Evolutionary conservation across 2,888 invertebrate genomes (phyloP).

Genomic region (Gari tellinella): DNA sequence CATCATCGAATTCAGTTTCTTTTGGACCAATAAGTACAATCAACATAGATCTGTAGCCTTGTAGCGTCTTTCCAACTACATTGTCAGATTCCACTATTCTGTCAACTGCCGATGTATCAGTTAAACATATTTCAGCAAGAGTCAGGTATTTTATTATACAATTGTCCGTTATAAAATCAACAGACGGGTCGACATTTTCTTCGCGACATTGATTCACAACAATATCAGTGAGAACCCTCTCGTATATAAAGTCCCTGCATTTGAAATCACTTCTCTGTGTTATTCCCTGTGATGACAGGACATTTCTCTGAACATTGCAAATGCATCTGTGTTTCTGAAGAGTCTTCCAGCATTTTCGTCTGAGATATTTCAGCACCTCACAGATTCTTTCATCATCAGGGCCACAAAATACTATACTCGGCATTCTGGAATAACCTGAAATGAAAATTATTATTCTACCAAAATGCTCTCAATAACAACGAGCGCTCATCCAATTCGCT

Average conservation of each 20-base stretch:
- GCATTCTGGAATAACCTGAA: too few species aligned
- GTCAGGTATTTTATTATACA: conserved; percentile 27
- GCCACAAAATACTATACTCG: too few species aligned
- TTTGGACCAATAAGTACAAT: conserved; percentile 24
- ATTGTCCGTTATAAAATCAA: conserved; percentile 29
- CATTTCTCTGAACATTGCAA: not conserved
- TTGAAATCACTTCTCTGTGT: conserved; percentile 15
- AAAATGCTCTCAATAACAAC: not conserved
- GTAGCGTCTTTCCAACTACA: not conserved
- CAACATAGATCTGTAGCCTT: conserved; percentile 17
- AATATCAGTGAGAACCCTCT: conserved; percentile 17
- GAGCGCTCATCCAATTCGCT: too few species aligned
- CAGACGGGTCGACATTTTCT: conserved; percentile 1
- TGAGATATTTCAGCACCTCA: too few species aligned
- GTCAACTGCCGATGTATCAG: not conserved
- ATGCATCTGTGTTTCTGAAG: too few species aligned
- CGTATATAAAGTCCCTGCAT: conserved; percentile 18
- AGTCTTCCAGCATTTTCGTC: too few species aligned
- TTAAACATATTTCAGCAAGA: conserved; percentile 14
- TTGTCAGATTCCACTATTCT: not conserved
- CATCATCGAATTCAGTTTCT: not conserved
- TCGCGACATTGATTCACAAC: conserved; percentile 6
- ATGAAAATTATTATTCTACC: too few species aligned
- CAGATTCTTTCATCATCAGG: too few species aligned
- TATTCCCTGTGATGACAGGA: conserved; percentile 7